Percentiles rank a stretch among this genome's conserved stretches.
phyloP scores from a whole-genome alignment of 2,888 invertebrate species.

The Xanthorhoe designata region DNA sequence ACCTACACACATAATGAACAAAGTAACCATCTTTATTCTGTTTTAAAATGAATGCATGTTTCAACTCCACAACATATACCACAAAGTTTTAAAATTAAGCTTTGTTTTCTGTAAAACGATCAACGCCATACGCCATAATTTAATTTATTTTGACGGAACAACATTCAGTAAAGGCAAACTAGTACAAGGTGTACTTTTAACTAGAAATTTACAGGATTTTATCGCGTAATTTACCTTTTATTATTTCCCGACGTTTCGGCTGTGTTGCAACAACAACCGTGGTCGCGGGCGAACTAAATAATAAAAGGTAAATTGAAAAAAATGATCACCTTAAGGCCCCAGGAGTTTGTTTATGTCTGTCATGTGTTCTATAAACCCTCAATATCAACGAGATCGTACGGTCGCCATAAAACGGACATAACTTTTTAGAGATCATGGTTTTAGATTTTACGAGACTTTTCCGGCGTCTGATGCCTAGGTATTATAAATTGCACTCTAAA shows the following conservation, averaged over 20 bases:
- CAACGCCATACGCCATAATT: background rate
- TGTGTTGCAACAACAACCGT: no score
- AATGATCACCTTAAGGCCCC: no score
- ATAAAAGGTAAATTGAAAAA: no score
- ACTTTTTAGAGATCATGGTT: background rate
- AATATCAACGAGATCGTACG: background rate
- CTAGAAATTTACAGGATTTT: no score
- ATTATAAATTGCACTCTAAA: slow-evolving; percentile 13
- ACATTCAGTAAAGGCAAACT: background rate
- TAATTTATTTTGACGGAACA: background rate
- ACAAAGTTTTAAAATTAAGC: slow-evolving; percentile 11
- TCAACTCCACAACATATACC: background rate
- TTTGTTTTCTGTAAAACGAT: background rate
- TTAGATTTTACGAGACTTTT: slow-evolving; percentile 4
- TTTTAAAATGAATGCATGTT: slow-evolving; percentile 1
- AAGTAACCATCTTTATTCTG: background rate
- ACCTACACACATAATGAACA: background rate
- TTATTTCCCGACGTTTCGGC: no score
- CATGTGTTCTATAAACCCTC: no score
- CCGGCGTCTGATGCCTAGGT: slow-evolving; percentile 4
- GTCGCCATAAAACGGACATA: background rate
- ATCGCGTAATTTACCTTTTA: no score
- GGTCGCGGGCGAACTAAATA: no score
- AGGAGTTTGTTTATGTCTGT: no score
- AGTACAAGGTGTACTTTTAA: no score